Base-by-base conservation (phyloP, 2,113 vertebrate species). In the Dermatemys mawii region DNA sequence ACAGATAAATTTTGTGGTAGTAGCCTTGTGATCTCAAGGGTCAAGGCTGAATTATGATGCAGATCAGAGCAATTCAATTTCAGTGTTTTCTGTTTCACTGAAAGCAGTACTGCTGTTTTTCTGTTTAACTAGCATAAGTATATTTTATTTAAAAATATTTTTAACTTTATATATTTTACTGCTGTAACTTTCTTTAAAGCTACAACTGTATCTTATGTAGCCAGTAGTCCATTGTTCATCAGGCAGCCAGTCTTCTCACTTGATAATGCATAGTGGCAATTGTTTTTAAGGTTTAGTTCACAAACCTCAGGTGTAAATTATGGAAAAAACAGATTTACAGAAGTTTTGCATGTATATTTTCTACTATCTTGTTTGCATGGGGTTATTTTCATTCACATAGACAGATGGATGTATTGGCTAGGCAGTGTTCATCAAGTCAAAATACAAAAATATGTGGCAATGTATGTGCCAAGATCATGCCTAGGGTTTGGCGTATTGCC, bases 341-440 rank as follows among this genome's bases (percentile, higher is more conserved):
- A 14, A 88, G 57, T 17, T 94, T 90, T 84, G 67, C n/a, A 81
- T 95, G 83, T 78, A 48, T 93, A 35, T 94, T 93, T 93, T 90
- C 16, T 78, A 46, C 90, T 44, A 53, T 73, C 63, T 88, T 83
- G 78, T 93, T 88, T 93, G 32, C 83, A 55, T 78, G 90, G 78
- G 27, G 53, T 88, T 97, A 81, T 95, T 95, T 95, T 95, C 78
- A 44, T 44, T 90, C 78, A 35, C 50, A 13, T 84, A 67, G 81
- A 91, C 96, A 97, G 90, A 92, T 70, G 57, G 92, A 5, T 80
- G 21, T 80, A 54, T 86, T 96, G 94, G 85, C 89, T 96, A 38
- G 87, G 46, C 90, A 86, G 84, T 81, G 75, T 67, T 90, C 38
- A 50, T 88, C 5, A 49, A 91, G 53, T 63, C 76, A 41, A 75